Evolutionary conservation across 2,113 vertebrate species (phyloP), one percentile per base, ranked within the genome.

Genomic region (Uria aalge): DNA sequence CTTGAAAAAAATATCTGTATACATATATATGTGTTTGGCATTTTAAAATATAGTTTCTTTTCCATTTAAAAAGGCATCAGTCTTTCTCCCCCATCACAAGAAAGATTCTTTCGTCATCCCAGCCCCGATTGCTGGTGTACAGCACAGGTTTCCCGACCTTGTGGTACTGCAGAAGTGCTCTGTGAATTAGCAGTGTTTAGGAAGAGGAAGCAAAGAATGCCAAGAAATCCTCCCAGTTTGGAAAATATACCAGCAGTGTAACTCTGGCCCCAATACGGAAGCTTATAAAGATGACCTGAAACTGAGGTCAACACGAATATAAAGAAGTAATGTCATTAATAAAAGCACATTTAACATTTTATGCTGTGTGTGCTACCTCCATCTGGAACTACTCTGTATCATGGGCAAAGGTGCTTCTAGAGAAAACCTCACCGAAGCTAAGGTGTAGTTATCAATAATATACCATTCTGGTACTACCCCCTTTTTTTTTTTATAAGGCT

Each of bases 1-100:
- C 15, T 76, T 68, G 34, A 21, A 76, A 93, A 77, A 77, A 62
- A 10, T 34, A 14, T 48, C 19, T 63, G 11, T 12, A 38, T 22
- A 48, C 2, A 3, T 40, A 17, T 5, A 32, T 53, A 6, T 74
- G 9, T 32, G 83, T 95, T 62, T 68, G 81, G 53, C 34, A 78
- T 96, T 96, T 97, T 89, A 96, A 98, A 91, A 77, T 85, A 95
- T 6, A 94, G 71, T 67, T 96, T 91, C 5, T 85, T 97, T 97
- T 94, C 77, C 73, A 85, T 95, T 97, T 92, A 88, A 91, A 96
- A 96, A 96, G 55, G 22, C 50, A 81, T 73, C 62, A 64, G 50
- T 91, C 83, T 95, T 83, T 93, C 89, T 92, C 91, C 81, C 55
- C 56, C 82, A 83, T 95, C 86, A 95, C 22, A 67, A 87, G 62